A percentile compares a stretch with the other conserved stretches of the same genome.
These are phyloP conservation scores for Physeter macrocephalus DNA, from an alignment of 2,113 vertebrate species.

Conservation along the genomic window DNA sequence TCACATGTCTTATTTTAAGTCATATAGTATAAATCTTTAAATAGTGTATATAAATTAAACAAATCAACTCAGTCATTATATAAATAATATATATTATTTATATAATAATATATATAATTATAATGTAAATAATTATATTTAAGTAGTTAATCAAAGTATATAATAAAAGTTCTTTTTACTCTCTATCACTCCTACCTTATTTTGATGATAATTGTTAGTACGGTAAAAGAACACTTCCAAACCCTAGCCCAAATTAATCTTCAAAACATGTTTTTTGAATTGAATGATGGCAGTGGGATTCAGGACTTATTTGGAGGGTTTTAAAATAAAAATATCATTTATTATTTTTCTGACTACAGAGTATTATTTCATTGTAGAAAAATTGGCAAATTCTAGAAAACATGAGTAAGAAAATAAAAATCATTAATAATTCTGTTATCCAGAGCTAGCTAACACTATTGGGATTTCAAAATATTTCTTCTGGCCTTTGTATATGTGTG, in stretches of 20 bases:
- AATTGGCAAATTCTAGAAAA: background rate
- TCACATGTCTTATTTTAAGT: background rate
- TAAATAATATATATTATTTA: too few relatives aligned
- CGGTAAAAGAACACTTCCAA: background rate
- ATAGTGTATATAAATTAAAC: background rate
- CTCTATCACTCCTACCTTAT: background rate
- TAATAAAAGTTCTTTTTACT: background rate
- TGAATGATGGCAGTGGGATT: background rate
- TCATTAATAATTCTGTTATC: background rate
- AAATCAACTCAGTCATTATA: background rate
- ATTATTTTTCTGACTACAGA: background rate
- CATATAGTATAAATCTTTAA: background rate
- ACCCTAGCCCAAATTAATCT: background rate
- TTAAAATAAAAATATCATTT: background rate
- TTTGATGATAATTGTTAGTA: slow-evolving; percentile 2
- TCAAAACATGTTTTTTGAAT: background rate
- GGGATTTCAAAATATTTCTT: background rate
- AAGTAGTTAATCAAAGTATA: background rate
- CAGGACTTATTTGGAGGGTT: background rate
- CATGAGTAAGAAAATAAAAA: background rate
- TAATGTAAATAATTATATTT: background rate
- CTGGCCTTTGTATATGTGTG: background rate
- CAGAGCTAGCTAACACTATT: background rate
- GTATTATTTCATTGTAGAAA: background rate
- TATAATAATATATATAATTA: too few relatives aligned